These are phyloP conservation scores for Macroglossus sobrinus DNA, from an alignment of 2,113 vertebrate genomes.

Conservation along the genomic window DNA sequence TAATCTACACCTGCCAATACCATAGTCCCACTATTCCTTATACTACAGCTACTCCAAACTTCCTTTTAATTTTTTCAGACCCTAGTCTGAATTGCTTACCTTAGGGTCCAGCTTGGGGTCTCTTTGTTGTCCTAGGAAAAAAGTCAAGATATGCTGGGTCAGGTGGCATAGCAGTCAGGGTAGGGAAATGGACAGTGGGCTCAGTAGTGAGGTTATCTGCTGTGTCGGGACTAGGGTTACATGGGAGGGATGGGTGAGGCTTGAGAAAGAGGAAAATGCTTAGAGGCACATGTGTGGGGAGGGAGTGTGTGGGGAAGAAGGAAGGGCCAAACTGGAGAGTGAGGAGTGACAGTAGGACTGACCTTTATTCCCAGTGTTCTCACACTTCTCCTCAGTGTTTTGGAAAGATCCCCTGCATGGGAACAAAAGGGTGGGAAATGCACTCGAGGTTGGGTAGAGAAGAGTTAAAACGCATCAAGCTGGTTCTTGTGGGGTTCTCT, in stretches of 20 bases:
- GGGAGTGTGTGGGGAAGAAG: neutral
- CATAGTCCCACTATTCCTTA: neutral
- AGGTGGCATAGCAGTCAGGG: neutral
- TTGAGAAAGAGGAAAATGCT: neutral
- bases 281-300: neutral
- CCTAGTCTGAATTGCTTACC: neutral
- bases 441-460: neutral
- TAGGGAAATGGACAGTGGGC: neutral
- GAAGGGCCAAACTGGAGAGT: neutral
- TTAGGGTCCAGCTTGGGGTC: neutral
- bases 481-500: neutral
- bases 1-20: accelerated
- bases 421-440: neutral
- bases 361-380: neutral
- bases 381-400: neutral
- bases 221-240: neutral
- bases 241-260: neutral
- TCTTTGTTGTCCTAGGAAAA: neutral
- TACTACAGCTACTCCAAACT: neutral
- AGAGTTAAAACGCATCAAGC: neutral
- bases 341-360: neutral
- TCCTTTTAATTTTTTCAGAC: neutral
- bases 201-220: neutral
- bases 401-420: neutral
- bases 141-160: neutral